Conservation (phyloP, 37 sponge, comb jelly and placozoan species). For the Dysidea cf. avara region DNA sequence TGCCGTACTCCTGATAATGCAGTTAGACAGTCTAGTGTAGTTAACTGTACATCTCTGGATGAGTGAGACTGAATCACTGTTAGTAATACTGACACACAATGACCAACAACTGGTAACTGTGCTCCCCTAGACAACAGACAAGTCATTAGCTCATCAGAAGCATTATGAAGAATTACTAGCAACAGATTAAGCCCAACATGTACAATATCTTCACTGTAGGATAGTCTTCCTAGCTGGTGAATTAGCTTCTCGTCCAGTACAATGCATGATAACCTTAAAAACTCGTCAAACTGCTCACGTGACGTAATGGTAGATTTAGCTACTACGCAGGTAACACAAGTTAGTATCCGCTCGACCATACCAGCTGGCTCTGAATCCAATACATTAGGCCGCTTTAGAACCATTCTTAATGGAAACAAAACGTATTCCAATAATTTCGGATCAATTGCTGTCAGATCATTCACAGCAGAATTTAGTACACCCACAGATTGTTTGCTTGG, state of each 20-base stretch:
- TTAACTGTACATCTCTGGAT: conserved; percentile 24
- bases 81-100: conserved; percentile 60
- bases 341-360: background rate
- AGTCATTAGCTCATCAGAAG: background rate
- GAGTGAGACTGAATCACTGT: background rate
- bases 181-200: background rate
- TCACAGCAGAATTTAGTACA: conserved; percentile 1
- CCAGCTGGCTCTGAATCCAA: conserved; percentile 8
- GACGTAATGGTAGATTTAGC: background rate
- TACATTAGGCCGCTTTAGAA: conserved; percentile 37
- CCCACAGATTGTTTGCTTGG: conserved; percentile 28
- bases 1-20: conserved; percentile 41
- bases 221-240: conserved; percentile 20
- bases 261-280: conserved; percentile 44
- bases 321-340: conserved; percentile 22
- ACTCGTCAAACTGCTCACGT: conserved; percentile 30
- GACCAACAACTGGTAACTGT: conserved; percentile 39
- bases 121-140: background rate
- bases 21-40: conserved; percentile 7
- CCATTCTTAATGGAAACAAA: conserved; percentile 49
- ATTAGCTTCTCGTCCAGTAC: conserved; percentile 40
- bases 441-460: conserved; percentile 8
- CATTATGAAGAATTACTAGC: background rate
- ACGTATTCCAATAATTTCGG: conserved; percentile 55
- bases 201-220: conserved; percentile 1